A percentile compares a stretch with the other conserved stretches of the same genome.
Conservation (phyloP, 2,888 invertebrate species). For the Acronicta alni region DNA sequence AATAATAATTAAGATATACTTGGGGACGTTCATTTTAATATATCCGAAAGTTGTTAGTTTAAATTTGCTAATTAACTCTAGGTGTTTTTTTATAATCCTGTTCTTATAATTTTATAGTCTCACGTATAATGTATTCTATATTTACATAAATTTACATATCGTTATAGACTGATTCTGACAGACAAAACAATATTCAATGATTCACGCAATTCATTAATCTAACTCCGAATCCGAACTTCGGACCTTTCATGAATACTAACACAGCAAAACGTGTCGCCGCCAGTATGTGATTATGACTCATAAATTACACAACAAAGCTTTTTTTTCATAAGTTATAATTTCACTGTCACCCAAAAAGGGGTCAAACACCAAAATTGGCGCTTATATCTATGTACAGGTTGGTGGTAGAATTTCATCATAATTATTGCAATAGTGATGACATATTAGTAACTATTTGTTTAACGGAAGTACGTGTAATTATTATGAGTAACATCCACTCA, state of each 20-base stretch:
- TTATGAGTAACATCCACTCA: conserved; percentile 12
- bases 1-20: too few relatives aligned
- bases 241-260: conserved; percentile 29
- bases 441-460: neutral
- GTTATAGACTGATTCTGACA: neutral
- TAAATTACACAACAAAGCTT: conserved; percentile 28
- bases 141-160: neutral
- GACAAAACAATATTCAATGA: conserved; percentile 17
- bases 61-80: neutral
- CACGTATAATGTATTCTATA: neutral
- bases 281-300: conserved; percentile 34
- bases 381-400: too few relatives aligned
- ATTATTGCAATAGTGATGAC: conserved; percentile 7
- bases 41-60: neutral
- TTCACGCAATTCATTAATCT: conserved; percentile 22
- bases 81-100: neutral
- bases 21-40: too few relatives aligned
- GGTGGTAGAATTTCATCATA: conserved; percentile 25
- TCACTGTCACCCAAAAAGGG: neutral
- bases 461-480: conserved; percentile 23
- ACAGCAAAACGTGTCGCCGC: conserved; percentile 11
- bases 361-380: too few relatives aligned
- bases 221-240: conserved; percentile 25
- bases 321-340: conserved; percentile 8
- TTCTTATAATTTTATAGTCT: neutral